Conservation (phyloP, 1,140 invertebrate genomes). For the Melitaea cinxia region DNA sequence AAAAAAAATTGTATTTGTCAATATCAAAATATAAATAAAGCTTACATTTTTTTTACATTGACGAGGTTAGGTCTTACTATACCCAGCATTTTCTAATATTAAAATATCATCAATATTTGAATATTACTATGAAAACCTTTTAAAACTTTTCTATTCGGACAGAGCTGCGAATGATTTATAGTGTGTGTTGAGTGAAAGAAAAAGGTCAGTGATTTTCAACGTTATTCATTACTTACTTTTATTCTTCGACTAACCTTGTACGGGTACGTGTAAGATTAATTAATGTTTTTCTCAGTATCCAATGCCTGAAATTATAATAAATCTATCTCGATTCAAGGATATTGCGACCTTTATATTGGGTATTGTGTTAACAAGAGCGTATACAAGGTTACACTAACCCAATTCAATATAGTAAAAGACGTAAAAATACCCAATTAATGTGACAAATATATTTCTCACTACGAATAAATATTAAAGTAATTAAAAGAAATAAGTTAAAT, state of each 20-base stretch:
- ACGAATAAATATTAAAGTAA: no score
- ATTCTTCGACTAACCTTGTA: background rate
- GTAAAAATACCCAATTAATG: no score
- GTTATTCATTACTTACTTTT: background rate
- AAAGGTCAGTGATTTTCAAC: background rate
- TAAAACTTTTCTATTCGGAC: background rate
- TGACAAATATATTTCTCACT: no score
- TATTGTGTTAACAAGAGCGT: background rate
- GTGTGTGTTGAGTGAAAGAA: background rate
- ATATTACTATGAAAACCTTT: constrained; percentile 1
- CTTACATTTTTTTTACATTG: no score
- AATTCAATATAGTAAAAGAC: no score
- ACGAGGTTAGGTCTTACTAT: no score
- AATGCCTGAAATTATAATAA: background rate
- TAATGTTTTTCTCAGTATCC: background rate
- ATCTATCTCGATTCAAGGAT: background rate
- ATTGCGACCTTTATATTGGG: background rate
- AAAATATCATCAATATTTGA: background rate
- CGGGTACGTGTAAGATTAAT: background rate
- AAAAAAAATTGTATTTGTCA: no score
- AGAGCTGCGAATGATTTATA: background rate
- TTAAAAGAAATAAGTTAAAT: no score
- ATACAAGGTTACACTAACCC: no score
- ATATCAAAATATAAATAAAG: no score
- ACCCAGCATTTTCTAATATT: background rate